Percentiles rank a stretch among this genome's conserved stretches.
These are phyloP conservation scores for Rostratula benghalensis DNA, from an alignment of 2,113 vertebrate species.

Conservation along the genomic window DNA sequence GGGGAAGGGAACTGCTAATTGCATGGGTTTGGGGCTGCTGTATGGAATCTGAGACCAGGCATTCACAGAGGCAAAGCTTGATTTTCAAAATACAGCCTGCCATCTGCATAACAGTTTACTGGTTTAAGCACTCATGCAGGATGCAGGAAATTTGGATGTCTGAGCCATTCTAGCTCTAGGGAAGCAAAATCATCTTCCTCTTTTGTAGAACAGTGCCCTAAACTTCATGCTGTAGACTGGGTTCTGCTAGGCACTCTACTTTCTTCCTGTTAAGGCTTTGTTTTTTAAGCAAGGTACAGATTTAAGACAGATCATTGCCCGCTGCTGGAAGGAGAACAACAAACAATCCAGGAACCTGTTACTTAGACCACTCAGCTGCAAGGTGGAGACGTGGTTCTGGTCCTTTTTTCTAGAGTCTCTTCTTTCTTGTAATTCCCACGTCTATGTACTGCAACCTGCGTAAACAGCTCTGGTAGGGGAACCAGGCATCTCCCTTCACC, in stretches of 20 bases:
- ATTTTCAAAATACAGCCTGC: neutral
- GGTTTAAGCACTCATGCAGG: neutral
- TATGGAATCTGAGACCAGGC: neutral
- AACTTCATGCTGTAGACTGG: neutral
- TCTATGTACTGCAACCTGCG: neutral
- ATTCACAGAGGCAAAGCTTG: neutral
- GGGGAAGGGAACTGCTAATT: neutral
- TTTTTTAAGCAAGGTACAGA: neutral
- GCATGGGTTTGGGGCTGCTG: neutral
- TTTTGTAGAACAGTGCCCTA: neutral
- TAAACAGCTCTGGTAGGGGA: neutral
- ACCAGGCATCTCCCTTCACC: neutral
- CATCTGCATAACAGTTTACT: neutral
- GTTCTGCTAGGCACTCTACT: neutral
- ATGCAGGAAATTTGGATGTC: neutral
- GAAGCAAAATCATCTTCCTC: neutral
- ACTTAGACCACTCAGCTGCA: neutral
- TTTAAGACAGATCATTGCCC: neutral
- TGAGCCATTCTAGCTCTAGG: neutral
- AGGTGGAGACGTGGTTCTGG: neutral
- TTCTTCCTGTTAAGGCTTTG: neutral
- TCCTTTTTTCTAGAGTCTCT: neutral
- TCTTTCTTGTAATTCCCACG: neutral
- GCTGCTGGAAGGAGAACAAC: neutral
- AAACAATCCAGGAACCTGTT: neutral